Percentiles rank a stretch among this genome's conserved stretches.
phyloP scores from a whole-genome alignment of 1,140 invertebrate genomes.

The Heliconius hewitsoni region DNA sequence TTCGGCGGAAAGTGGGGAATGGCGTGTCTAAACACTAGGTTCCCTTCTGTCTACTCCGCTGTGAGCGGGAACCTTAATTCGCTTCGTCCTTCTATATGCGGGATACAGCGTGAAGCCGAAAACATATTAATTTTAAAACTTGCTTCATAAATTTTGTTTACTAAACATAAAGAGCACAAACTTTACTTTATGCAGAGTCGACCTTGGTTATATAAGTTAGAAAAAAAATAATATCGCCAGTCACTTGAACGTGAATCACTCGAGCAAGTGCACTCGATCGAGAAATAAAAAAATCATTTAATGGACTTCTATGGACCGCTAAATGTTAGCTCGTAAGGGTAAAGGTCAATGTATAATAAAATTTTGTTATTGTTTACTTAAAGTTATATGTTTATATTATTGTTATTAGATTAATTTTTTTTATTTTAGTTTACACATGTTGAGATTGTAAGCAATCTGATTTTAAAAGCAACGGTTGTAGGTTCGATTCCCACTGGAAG shows the following conservation, averaged over 20 bases:
- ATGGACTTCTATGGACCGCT: not conserved
- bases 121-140: not conserved
- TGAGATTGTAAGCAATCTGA: too few relatives aligned
- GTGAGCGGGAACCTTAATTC: too few relatives aligned
- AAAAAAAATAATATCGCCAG: conserved; percentile 41
- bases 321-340: not conserved
- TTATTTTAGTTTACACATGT: too few relatives aligned
- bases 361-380: not conserved
- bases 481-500: too few relatives aligned
- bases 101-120: too few relatives aligned
- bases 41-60: too few relatives aligned
- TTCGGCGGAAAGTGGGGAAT: too few relatives aligned
- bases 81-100: too few relatives aligned
- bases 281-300: conserved; percentile 9
- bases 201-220: conserved; percentile 32
- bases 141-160: not conserved
- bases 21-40: too few relatives aligned
- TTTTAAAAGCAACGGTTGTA: too few relatives aligned
- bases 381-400: not conserved
- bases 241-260: conserved; percentile 42
- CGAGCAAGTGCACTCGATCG: conserved; percentile 20
- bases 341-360: conserved; percentile 7
- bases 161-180: conserved; percentile 21
- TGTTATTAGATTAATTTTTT: not conserved
- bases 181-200: conserved; percentile 31